A percentile compares a stretch with the other conserved stretches of the same genome.
phyloP scores from a whole-genome alignment of 2,888 invertebrate genomes.

The Allolobophora icterica region DNA sequence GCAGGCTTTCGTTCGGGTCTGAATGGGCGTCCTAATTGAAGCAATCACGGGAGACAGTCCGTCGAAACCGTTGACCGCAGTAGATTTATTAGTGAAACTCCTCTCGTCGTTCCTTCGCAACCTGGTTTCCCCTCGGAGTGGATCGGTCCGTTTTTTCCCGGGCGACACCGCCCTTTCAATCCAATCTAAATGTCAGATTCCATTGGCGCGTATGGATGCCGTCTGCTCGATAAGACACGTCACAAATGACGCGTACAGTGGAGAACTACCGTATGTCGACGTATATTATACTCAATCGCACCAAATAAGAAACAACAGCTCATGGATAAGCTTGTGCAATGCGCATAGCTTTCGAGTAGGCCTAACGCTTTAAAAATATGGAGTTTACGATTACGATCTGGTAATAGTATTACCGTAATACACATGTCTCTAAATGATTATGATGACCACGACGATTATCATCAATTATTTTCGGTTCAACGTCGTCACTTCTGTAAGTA shows the following conservation, averaged over 20 bases:
- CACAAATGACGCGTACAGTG: constrained; percentile 5
- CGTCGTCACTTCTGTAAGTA: too few relatives aligned
- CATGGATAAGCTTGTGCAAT: too few relatives aligned
- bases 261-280: not conserved
- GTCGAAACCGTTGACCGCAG: not conserved
- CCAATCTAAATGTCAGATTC: constrained; percentile 11
- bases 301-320: not conserved
- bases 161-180: not conserved
- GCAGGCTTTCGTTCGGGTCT: not conserved
- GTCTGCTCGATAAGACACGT: constrained; percentile 17
- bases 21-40: constrained; percentile 11
- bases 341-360: too few relatives aligned
- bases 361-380: too few relatives aligned
- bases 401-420: too few relatives aligned
- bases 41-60: not conserved
- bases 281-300: not conserved
- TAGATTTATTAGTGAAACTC: not conserved
- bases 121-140: not conserved
- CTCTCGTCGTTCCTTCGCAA: not conserved
- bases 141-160: not conserved
- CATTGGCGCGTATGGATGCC: constrained; percentile 14
- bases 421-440: not conserved
- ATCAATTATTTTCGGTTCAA: too few relatives aligned
- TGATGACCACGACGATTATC: not conserved
- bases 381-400: too few relatives aligned